These are phyloP conservation scores for Metalampra italica DNA, from an alignment of 2,888 invertebrate genomes.

Conservation along the genomic window DNA sequence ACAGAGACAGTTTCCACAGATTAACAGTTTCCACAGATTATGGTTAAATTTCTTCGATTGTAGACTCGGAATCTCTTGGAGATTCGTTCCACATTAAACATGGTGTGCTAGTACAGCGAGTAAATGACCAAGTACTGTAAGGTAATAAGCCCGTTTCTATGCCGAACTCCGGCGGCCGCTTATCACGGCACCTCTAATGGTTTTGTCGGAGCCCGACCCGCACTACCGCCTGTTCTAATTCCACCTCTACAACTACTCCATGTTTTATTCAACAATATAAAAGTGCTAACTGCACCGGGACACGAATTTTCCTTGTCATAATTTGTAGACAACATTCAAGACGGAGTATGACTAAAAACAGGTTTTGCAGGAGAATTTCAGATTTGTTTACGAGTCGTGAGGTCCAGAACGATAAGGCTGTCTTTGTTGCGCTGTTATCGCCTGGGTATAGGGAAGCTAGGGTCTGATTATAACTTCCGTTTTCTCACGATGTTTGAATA, in stretches of 20 bases:
- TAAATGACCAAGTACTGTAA: background rate
- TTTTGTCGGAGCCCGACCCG: background rate
- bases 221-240: background rate
- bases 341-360: background rate
- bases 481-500: too few species aligned
- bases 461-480: too few species aligned
- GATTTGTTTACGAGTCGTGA: too few species aligned
- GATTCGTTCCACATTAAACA: too few species aligned
- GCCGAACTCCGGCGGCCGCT: background rate
- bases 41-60: too few species aligned
- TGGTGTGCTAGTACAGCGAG: background rate
- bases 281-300: background rate
- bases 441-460: too few species aligned
- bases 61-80: too few species aligned
- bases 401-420: too few species aligned
- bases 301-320: background rate
- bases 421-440: too few species aligned
- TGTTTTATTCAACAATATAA: background rate
- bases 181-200: background rate
- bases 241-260: background rate
- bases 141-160: conserved; percentile 10
- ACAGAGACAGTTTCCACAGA: too few species aligned
- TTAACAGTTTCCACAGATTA: too few species aligned
- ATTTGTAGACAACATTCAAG: background rate
- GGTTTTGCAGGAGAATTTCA: too few species aligned